phyloP scores from a whole-genome alignment of 2,888 invertebrate genomes.

The Patella ulyssiponensis region DNA sequence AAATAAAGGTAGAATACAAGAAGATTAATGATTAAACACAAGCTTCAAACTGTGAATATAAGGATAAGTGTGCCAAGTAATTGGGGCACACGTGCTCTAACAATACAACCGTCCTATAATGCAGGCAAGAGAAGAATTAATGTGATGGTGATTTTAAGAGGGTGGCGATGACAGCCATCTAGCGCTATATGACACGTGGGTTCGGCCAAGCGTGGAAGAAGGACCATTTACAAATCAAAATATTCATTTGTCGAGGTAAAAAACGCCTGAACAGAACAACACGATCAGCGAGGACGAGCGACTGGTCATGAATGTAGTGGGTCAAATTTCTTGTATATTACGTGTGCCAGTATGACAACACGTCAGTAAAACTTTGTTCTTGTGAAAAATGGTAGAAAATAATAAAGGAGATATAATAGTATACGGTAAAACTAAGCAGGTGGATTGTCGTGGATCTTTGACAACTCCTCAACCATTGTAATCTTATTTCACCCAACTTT shows the following conservation, averaged over 20 bases:
- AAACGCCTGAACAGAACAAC: not conserved
- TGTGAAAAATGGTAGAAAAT: not conserved
- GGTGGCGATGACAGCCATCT: not conserved
- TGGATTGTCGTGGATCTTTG: conserved; percentile 1
- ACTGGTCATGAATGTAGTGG: conserved; percentile 9
- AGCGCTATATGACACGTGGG: not conserved
- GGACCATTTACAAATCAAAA: conserved; percentile 13
- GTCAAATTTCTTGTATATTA: conserved; percentile 10
- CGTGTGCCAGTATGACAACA: conserved; percentile 5
- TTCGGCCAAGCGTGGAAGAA: conserved; percentile 1
- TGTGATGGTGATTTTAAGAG: conserved; percentile 9
- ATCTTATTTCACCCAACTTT: too few species aligned
- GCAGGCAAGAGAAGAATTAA: conserved; percentile 1
- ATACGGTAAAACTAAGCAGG: conserved; percentile 7
- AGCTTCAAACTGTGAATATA: not conserved
- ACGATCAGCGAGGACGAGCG: not conserved
- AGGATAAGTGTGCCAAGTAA: conserved; percentile 2
- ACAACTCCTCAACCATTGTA: not conserved
- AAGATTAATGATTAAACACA: conserved; percentile 12
- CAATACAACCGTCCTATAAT: not conserved
- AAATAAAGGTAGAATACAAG: not conserved
- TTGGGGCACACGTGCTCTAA: not conserved
- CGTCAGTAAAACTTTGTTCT: not conserved
- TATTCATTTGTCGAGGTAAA: conserved; percentile 2
- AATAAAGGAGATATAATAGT: conserved; percentile 4